Evolutionary conservation across 53 echinoderm and acorn worm genomes (phyloP).

Genomic region (Hippasteria phrygiana): DNA sequence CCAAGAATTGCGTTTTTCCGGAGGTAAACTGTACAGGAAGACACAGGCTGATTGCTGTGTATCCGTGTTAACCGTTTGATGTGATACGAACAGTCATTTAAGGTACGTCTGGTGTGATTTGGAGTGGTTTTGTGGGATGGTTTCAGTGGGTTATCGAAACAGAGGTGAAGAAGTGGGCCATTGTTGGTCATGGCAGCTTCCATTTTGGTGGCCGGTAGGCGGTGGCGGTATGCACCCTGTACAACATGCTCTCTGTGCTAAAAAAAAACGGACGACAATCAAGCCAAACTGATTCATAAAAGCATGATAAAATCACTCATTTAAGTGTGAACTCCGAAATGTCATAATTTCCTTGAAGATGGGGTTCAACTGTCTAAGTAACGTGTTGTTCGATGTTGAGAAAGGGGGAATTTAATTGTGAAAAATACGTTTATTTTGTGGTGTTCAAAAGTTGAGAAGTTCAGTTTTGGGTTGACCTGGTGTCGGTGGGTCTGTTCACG

Average conservation of each 20-base stretch:
- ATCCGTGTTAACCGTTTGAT: neutral
- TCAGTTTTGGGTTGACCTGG: conserved; percentile 27
- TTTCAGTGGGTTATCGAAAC: neutral
- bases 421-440: conserved; percentile 10
- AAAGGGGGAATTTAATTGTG: neutral
- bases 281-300: conserved; percentile 15
- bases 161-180: conserved; percentile 6
- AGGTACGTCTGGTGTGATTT: conserved; percentile 35
- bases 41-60: neutral
- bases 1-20: conserved; percentile 5
- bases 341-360: neutral
- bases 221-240: neutral
- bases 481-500: conserved; percentile 13
- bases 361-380: neutral
- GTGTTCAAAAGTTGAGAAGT: conserved; percentile 49
- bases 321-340: neutral
- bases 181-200: neutral
- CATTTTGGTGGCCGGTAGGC: neutral
- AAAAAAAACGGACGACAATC: neutral
- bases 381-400: neutral
- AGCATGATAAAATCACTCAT: neutral
- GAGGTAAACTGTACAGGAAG: neutral
- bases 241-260: neutral
- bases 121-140: neutral
- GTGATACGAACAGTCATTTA: neutral